Evolutionary conservation across 2,113 vertebrate genomes (phyloP).

Genomic region (Herpailurus yagouaroundi): DNA sequence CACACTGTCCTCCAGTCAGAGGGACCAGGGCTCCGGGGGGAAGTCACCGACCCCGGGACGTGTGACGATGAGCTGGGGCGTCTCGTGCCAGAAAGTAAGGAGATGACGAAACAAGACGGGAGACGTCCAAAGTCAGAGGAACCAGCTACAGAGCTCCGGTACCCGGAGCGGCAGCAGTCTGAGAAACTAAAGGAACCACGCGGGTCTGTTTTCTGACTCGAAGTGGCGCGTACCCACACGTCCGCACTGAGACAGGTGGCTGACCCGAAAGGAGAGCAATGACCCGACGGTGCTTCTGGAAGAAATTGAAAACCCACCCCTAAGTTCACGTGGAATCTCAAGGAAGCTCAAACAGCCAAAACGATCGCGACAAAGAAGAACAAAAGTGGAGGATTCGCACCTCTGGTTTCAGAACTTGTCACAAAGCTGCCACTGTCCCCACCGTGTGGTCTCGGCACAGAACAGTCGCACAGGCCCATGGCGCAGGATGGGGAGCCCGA

Average conservation of each 20-base stretch:
- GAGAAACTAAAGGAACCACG: not conserved
- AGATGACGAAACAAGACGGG: not conserved
- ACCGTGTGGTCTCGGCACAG: fast-evolving
- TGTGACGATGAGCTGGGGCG: fast-evolving
- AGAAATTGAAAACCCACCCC: not conserved
- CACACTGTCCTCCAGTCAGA: not conserved
- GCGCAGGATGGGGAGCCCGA: not conserved
- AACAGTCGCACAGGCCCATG: fast-evolving
- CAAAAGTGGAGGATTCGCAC: fast-evolving
- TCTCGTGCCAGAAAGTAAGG: too few species aligned
- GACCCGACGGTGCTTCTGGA: fast-evolving
- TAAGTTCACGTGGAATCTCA: not conserved
- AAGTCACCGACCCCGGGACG: not conserved
- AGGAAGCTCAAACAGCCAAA: not conserved
- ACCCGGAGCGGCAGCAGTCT: fast-evolving
- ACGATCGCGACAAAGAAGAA: too few species aligned
- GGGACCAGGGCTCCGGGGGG: not conserved
- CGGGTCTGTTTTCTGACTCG: fast-evolving
- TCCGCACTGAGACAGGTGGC: fast-evolving
- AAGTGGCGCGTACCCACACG: fast-evolving
- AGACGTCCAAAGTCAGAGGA: not conserved
- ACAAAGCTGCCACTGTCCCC: fast-evolving
- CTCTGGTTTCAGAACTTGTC: not conserved
- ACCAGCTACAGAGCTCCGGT: not conserved
- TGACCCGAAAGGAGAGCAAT: not conserved